Conservation (phyloP, 2,888 invertebrate species). For the Pseudococcus longispinus region DNA sequence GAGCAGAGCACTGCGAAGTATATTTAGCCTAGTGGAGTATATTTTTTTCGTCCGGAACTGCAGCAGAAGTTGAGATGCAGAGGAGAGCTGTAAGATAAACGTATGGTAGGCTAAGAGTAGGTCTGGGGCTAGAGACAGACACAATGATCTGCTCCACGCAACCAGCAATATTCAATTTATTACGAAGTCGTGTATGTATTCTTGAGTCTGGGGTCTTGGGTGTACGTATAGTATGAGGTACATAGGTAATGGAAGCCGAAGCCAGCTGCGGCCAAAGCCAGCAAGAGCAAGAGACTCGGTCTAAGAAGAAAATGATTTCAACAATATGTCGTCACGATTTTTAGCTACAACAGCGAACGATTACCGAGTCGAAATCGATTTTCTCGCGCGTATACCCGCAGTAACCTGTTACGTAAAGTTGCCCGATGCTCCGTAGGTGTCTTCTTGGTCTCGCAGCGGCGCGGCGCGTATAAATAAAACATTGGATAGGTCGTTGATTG, state of each 20-base stretch:
- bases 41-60: too few species aligned
- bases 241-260: too few species aligned
- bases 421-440: conserved; percentile 10
- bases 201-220: not conserved
- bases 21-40: too few species aligned
- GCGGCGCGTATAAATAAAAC: conserved; percentile 1
- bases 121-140: not conserved
- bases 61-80: too few species aligned
- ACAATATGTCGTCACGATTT: conserved; percentile 39
- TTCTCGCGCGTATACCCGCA: conserved; percentile 13
- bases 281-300: not conserved
- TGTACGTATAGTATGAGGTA: too few species aligned
- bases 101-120: too few species aligned
- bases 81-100: too few species aligned
- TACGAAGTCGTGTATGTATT: conserved; percentile 13
- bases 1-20: not conserved
- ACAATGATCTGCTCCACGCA: conserved; percentile 15
- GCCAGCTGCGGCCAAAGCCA: not conserved
- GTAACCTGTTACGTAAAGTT: conserved; percentile 38
- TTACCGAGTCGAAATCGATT: conserved; percentile 21
- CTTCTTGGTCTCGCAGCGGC: not conserved
- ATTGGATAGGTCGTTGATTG: conserved; percentile 39
- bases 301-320: conserved; percentile 17
- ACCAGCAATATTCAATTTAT: conserved; percentile 24
- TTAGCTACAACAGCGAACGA: too few species aligned